These are phyloP conservation scores for honey bee (Apis mellifera) DNA, from an alignment of 1,140 invertebrate species.

Conservation along the genomic window Amel_HAv3.1 CM009934.2:3444001-3444500, in stretches of 20 bases:
- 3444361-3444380: slow-evolving; percentile 66
- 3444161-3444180: slow-evolving; percentile 93
- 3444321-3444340: slow-evolving; percentile 86
- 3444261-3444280: slow-evolving; percentile 78
- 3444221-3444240: slow-evolving; percentile 92
- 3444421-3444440: slow-evolving; percentile 9
- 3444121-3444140: slow-evolving; percentile 93
- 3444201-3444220: slow-evolving; percentile 90
- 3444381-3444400: slow-evolving; percentile 8
- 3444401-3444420: background rate
- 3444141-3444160: slow-evolving; percentile 94
- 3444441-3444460: slow-evolving; percentile 77
- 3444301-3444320: slow-evolving; percentile 80
- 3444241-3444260: slow-evolving; percentile 87
- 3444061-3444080: slow-evolving; percentile 90
- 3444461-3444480: slow-evolving; percentile 63
- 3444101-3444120: slow-evolving; percentile 92
- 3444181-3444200: slow-evolving; percentile 90
- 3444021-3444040: slow-evolving; percentile 92
- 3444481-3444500: slow-evolving; percentile 63
- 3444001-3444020: slow-evolving; percentile 86
- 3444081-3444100: slow-evolving; percentile 92
- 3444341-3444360: slow-evolving; percentile 85
- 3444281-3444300: slow-evolving; percentile 65
- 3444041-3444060: slow-evolving; percentile 94